Evolutionary conservation across 2,797 vertebrate species (phyloP), one percentile per base, ranked within the genome.

Genomic region (Chelmon rostratus): DNA sequence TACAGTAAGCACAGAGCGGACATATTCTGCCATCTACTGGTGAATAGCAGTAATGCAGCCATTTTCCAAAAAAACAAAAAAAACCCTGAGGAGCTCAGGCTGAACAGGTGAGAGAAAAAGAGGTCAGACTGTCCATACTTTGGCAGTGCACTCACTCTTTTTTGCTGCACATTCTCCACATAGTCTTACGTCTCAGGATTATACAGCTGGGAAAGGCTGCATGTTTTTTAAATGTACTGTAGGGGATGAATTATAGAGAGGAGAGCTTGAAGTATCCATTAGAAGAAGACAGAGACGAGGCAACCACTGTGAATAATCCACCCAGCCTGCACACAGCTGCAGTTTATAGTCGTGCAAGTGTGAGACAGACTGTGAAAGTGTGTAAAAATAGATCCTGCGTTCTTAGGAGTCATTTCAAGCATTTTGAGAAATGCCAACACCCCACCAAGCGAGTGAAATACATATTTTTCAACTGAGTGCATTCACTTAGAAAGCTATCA

Each of bases 21-120:
- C 4, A 4, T 50, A 33, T 80, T 25, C 75, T 71, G 73, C 86
- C 89, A 82, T 54, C 90, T 90, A 3, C 61, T 91, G 90, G 87
- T 79, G 5, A 25, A 66, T 0, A 2, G 10, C 40, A 37, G 74
- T 44, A 86, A 6, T 44, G n/a, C 73, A 77, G 46, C 16, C 47
- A 1, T 28, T 68, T n/a, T 64, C 4, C 0, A 37, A 44, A 47
- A 13, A 49, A 28, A 11, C 40, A 11, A 47, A 16, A 15, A 31
- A 13, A 23, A n/a, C 16, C 21, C n/a, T 1, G 5, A 19, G 19
- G 40, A 63, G 12, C 33, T 28, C 44, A 52, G 57, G 10, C 6
- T 50, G 28, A 65, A 65, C 73, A 84, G 77, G 70, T 79, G 66
- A 73, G 16, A 59, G 7, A 61, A 42, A 86, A 79, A 62, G 79